Evolutionary conservation across 2,888 invertebrate species (phyloP).

Genomic region (Nomada fabriciana): DNA sequence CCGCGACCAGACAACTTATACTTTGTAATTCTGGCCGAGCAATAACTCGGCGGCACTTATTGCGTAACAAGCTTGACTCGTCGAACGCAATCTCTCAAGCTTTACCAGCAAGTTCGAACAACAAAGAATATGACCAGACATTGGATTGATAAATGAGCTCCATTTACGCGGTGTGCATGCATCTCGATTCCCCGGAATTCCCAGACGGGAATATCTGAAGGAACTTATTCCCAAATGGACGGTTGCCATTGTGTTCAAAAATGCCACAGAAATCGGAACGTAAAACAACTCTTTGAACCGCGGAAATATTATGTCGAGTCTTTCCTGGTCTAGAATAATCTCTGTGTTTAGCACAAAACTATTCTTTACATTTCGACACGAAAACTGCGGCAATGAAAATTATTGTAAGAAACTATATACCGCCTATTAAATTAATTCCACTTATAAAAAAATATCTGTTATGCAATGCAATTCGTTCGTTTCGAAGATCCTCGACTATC

Average conservation of each 20-base stretch:
- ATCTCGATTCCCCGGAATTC: not conserved
- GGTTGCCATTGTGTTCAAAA: not conserved
- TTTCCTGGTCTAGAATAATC: no score
- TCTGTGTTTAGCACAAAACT: no score
- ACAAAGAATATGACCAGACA: slow-evolving; percentile 8
- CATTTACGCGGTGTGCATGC: slow-evolving; percentile 2
- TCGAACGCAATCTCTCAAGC: not conserved
- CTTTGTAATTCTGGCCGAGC: not conserved
- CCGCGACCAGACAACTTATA: not conserved
- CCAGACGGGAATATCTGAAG: not conserved
- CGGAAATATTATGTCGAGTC: no score
- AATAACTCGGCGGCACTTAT: not conserved
- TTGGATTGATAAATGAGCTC: slow-evolving; percentile 7
- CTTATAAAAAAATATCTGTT: no score
- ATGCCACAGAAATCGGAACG: not conserved
- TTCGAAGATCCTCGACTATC: no score
- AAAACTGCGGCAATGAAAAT: no score
- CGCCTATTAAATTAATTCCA: no score
- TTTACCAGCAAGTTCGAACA: not conserved
- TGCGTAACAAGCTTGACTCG: not conserved
- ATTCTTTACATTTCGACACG: no score
- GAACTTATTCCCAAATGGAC: slow-evolving; percentile 2
- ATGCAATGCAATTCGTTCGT: no score
- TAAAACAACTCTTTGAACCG: not conserved
- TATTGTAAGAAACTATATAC: no score